phyloP scores from a whole-genome alignment of 35 echinoderm and acorn worm species.

The Heliocidaris erythrogramma region DNA sequence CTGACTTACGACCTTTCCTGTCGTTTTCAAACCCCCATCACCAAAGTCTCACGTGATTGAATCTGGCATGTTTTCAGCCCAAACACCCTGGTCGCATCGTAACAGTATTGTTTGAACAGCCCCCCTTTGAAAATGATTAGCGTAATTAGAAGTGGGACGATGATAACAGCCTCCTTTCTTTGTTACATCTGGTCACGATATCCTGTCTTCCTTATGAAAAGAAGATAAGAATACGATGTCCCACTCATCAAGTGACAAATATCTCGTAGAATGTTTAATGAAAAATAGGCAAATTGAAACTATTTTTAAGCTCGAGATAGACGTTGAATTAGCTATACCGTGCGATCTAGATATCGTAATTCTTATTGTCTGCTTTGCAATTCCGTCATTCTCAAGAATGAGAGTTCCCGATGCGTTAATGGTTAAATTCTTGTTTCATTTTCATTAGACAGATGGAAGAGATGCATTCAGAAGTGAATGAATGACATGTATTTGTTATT shows the following conservation, averaged over 20 bases:
- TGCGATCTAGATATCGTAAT: not conserved
- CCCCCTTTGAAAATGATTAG: constrained; percentile 15
- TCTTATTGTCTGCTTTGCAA: not conserved
- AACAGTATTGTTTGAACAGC: not conserved
- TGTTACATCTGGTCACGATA: not conserved
- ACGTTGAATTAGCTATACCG: not conserved
- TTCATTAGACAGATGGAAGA: too few relatives aligned
- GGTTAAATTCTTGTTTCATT: too few relatives aligned
- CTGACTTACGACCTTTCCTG: constrained; percentile 1
- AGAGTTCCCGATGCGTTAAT: not conserved
- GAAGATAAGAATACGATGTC: not conserved
- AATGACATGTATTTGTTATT: not conserved
- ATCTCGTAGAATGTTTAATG: not conserved
- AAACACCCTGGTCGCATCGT: not conserved
- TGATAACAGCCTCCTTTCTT: not conserved
- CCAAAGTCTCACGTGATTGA: not conserved
- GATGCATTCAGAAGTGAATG: not conserved
- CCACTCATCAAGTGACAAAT: not conserved
- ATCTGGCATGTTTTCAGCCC: not conserved
- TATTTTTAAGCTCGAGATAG: not conserved
- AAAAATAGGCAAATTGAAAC: not conserved
- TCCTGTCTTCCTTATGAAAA: not conserved
- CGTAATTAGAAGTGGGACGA: not conserved
- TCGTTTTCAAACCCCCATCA: not conserved
- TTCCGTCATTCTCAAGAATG: not conserved